Evolutionary conservation across 1,140 invertebrate species (phyloP), one percentile per base, ranked within the genome.

Genomic region (Monomorium pharaonis): DNA sequence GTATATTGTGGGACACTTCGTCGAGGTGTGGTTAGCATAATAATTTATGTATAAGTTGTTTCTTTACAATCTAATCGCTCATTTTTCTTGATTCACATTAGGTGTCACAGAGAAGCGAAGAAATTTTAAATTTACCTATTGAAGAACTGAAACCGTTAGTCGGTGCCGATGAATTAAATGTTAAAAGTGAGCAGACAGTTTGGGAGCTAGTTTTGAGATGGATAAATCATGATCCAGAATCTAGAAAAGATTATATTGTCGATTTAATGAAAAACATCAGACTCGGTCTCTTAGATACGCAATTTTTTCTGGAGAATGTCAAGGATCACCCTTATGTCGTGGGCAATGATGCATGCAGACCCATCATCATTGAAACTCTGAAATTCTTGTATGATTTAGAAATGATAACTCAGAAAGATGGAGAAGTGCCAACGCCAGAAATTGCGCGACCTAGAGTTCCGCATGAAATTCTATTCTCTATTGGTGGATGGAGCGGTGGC

Each of bases 231-330:
- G 96, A 97, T 90, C 95, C 96, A 0, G 95, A 96, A n/a, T 93
- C 92, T 6, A 95, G 97, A 10, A 96, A 96, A 92, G 90, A 95
- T 37, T 94, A 97, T 87, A 97, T 98, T 7, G 96, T 97, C 0
- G 95, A 96, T 44, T 94, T 99, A 0, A 97, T 99, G 96, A 96
- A 96, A 54, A 97, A 97, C 76, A 97, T 98, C 86, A 96, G 98
- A 24, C 95, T 99, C 2, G 98, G 98, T 6, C 95, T 99, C 0
- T 95, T 99, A 89, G 97, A 98, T 75, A 98, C 98, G 0, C 96
- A 98, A 67, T 97, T 96, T 91, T 97, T 98, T 91, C 93, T 97
- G 30, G 97, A 97, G 89, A 96, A 96, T 83, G 96, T 97, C 0
- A 97, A 97, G 86, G 96, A 96, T 77, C 96, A 96, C 93, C 96